Percentiles rank a stretch among this genome's conserved stretches.
phyloP scores from a whole-genome alignment of 2,113 vertebrate genomes.

The Urocynchramus pylzowi region DNA sequence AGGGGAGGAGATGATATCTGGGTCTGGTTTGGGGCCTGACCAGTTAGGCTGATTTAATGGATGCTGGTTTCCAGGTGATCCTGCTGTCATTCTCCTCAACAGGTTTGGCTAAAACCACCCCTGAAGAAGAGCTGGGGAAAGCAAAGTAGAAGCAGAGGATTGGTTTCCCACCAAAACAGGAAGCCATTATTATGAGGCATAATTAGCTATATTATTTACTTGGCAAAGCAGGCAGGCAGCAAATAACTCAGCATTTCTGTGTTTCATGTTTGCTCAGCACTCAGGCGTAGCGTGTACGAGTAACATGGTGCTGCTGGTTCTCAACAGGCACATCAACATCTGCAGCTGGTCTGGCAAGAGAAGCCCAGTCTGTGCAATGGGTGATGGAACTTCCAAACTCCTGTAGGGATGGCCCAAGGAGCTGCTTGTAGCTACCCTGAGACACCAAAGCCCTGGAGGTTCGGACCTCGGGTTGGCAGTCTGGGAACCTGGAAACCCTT shows the following conservation, averaged over 20 bases:
- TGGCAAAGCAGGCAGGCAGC: neutral
- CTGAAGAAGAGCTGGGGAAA: neutral
- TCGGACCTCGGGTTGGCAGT: neutral
- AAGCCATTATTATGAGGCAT: neutral
- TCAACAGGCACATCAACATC: no score
- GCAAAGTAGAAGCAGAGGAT: neutral
- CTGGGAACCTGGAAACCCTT: neutral
- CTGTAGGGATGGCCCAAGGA: neutral
- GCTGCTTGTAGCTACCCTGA: neutral
- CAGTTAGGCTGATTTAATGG: rapidly evolving
- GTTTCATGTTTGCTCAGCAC: neutral
- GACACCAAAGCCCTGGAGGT: neutral
- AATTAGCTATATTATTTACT: neutral
- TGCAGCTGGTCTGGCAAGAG: neutral
- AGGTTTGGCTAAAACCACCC: neutral
- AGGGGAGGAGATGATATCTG: neutral
- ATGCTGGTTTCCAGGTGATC: neutral
- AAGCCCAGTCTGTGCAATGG: neutral
- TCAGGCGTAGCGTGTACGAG: rapidly evolving
- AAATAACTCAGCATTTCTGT: neutral
- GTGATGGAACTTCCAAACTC: neutral
- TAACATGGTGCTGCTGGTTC: rapidly evolving
- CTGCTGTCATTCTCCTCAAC: neutral
- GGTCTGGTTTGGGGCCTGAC: neutral
- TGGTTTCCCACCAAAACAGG: neutral